A percentile compares a stretch with the other conserved stretches of the same genome.
These are phyloP conservation scores for Chloromyia formosa DNA, from an alignment of 2,888 invertebrate genomes.

Conservation along the genomic window DNA sequence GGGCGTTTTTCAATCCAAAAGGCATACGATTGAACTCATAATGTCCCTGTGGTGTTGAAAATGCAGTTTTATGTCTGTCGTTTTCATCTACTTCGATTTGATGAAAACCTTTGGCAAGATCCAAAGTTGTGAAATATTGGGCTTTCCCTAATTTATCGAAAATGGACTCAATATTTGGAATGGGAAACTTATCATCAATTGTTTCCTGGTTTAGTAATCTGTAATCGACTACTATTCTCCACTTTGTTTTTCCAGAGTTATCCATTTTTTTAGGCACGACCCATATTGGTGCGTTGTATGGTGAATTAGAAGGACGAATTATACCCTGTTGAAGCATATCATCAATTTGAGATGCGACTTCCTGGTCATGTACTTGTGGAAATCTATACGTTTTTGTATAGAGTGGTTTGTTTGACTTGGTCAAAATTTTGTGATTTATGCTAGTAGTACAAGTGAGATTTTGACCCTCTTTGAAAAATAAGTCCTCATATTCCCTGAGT, in stretches of 20 bases:
- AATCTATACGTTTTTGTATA: not conserved
- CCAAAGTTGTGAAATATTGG: not conserved
- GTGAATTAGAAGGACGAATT: not conserved
- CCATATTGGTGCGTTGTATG: not conserved
- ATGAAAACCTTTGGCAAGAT: not conserved
- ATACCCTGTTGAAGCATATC: not conserved
- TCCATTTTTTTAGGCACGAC: slow-evolving; percentile 1
- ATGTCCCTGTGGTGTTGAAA: not conserved
- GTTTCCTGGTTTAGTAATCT: not conserved
- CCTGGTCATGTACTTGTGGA: not conserved
- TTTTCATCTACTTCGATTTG: not conserved
- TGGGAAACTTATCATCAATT: not conserved
- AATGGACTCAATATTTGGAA: not conserved
- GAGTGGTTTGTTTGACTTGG: not conserved
- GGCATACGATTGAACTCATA: not conserved
- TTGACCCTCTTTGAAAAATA: no score
- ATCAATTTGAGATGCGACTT: not conserved
- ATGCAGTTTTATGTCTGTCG: not conserved
- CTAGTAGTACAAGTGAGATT: no score
- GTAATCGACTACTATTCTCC: not conserved
- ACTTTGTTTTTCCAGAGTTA: not conserved
- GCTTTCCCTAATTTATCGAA: not conserved
- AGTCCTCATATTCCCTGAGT: no score
- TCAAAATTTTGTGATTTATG: not conserved
- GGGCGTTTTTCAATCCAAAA: not conserved